These are phyloP conservation scores for Dasypogon diadema DNA, from an alignment of 2,888 invertebrate species.

Conservation along the genomic window DNA sequence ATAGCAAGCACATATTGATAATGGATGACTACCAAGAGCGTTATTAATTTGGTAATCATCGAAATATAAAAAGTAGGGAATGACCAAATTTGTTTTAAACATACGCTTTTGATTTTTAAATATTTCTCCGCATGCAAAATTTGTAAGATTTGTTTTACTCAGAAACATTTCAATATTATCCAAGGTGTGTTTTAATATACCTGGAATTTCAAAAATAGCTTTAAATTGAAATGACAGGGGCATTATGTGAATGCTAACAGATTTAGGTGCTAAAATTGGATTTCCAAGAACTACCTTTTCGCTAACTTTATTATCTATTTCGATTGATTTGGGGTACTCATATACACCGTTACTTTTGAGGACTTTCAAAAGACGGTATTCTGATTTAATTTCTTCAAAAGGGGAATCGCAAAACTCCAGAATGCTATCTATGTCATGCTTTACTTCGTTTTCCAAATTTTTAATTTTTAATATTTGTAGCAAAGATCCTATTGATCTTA, in stretches of 20 bases:
- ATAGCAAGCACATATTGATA: background rate
- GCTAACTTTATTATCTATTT: slow-evolving; percentile 25
- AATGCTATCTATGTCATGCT: too few relatives aligned
- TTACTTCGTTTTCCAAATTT: too few relatives aligned
- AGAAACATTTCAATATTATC: too few relatives aligned
- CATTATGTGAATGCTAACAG: slow-evolving; percentile 48
- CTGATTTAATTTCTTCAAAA: slow-evolving; percentile 53
- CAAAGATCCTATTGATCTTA: too few relatives aligned
- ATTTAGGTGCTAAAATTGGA: slow-evolving; percentile 37
- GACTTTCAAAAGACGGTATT: slow-evolving; percentile 52
- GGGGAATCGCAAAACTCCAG: slow-evolving; percentile 50
- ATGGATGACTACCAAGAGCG: too few relatives aligned
- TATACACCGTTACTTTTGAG: slow-evolving; percentile 45
- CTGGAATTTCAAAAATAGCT: slow-evolving; percentile 51
- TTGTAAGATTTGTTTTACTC: too few relatives aligned
- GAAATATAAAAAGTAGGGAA: too few relatives aligned
- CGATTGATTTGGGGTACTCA: slow-evolving; percentile 1
- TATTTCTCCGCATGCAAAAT: too few relatives aligned
- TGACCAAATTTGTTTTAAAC: too few relatives aligned
- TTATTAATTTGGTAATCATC: too few relatives aligned
- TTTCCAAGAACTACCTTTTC: slow-evolving; percentile 21
- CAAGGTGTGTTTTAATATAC: slow-evolving; percentile 38
- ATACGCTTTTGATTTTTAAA: too few relatives aligned
- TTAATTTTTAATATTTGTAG: too few relatives aligned
- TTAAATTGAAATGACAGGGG: slow-evolving; percentile 52